phyloP scores from a whole-genome alignment of 2,113 vertebrate genomes.

The Channa maculata region DNA sequence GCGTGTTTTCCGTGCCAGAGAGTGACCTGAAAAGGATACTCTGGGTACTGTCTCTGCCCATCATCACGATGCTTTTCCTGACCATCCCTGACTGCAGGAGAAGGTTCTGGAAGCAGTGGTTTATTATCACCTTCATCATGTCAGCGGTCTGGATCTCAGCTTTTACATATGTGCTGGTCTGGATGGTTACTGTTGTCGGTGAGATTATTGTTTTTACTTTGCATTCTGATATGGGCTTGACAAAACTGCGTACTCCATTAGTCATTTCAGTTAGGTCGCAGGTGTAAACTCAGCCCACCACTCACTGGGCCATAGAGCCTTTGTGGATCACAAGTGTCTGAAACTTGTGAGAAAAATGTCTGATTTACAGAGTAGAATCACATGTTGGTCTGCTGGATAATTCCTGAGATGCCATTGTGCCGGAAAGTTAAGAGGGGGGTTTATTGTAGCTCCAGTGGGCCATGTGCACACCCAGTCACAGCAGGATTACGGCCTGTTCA shows the following conservation, averaged over 20 bases:
- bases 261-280: background rate
- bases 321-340: slow-evolving; percentile 57
- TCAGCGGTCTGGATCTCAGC: slow-evolving; percentile 96
- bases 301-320: background rate
- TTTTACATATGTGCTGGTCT: slow-evolving; percentile 95
- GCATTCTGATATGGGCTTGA: background rate
- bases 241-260: background rate
- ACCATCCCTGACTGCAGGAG: slow-evolving; percentile 94
- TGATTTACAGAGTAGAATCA: slow-evolving; percentile 72
- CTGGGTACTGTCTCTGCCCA: slow-evolving; percentile 94
- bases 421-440: slow-evolving; percentile 46
- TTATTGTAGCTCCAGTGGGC: slow-evolving; percentile 62
- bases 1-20: slow-evolving; percentile 92
- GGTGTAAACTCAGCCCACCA: slow-evolving; percentile 1
- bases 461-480: slow-evolving; percentile 43
- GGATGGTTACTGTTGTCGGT: slow-evolving; percentile 97
- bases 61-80: slow-evolving; percentile 89
- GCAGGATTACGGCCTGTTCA: slow-evolving; percentile 69
- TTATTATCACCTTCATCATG: slow-evolving; percentile 93
- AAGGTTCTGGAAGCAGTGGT: slow-evolving; percentile 91
- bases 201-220: slow-evolving; percentile 48
- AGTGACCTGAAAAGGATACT: slow-evolving; percentile 91
- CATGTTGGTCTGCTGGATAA: slow-evolving; percentile 80
- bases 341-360: slow-evolving; percentile 65
- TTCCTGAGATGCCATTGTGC: slow-evolving; percentile 81